phyloP scores from a whole-genome alignment of 2,888 invertebrate species.

The Acanthosepion lycidas region DNA sequence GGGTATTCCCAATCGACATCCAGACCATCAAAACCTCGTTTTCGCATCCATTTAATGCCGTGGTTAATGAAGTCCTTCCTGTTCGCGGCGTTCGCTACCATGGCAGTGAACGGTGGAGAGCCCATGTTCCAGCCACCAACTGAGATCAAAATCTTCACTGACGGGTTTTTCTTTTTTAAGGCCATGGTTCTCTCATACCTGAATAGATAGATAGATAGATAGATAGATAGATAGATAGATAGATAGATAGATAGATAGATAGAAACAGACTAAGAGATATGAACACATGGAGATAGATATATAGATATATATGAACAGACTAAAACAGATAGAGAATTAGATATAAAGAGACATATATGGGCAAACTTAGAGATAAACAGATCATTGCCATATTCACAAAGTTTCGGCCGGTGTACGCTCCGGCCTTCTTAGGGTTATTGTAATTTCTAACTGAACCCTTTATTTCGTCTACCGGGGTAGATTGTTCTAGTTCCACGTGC shows the following conservation, averaged over 20 bases:
- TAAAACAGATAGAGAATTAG: too few relatives aligned
- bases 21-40: conserved; percentile 23
- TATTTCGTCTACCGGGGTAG: too few relatives aligned
- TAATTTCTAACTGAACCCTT: too few relatives aligned
- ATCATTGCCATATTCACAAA: too few relatives aligned
- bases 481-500: too few relatives aligned
- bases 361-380: too few relatives aligned
- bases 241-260: background rate
- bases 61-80: background rate
- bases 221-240: background rate
- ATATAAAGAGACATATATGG: too few relatives aligned
- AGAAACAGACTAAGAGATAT: background rate
- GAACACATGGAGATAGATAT: too few relatives aligned
- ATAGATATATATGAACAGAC: too few relatives aligned
- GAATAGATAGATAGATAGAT: background rate
- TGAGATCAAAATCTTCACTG: conserved; percentile 6
- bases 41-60: background rate
- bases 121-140: conserved; percentile 47
- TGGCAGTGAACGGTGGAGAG: background rate
- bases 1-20: conserved; percentile 47
- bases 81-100: conserved; percentile 2
- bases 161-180: background rate
- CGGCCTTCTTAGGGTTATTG: too few relatives aligned
- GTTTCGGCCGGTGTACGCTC: too few relatives aligned
- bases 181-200: conserved; percentile 36